Conservation (phyloP, 2,113 vertebrate genomes). For the Nothoprocta pentlandii region DNA sequence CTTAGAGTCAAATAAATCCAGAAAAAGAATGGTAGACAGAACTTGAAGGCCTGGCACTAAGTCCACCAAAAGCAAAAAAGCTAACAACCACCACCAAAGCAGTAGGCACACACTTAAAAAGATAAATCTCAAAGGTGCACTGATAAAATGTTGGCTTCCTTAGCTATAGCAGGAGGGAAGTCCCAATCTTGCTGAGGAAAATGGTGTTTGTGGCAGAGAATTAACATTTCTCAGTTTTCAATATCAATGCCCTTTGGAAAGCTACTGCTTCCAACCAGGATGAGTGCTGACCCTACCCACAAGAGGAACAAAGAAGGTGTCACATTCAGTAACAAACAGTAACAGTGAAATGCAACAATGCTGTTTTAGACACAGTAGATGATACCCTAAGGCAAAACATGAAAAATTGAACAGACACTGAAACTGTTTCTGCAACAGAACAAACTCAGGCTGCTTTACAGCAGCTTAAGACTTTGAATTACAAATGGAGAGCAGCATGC, state of each 20-base stretch:
- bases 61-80: neutral
- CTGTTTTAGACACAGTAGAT: neutral
- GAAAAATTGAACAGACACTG: neutral
- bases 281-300: neutral
- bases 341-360: neutral
- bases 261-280: fast-evolving
- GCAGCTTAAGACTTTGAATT: neutral
- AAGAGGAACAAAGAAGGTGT: neutral
- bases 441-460: neutral
- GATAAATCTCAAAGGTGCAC: neutral
- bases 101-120: neutral
- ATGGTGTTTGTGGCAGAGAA: neutral
- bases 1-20: neutral
- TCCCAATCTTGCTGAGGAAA: neutral
- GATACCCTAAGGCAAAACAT: neutral
- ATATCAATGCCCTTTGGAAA: neutral
- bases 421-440: neutral
- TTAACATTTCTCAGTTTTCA: neutral
- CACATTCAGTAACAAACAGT: neutral
- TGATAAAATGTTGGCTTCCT: neutral
- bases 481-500: fast-evolving
- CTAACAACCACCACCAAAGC: neutral
- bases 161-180: neutral
- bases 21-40: neutral
- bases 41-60: neutral